These are phyloP conservation scores for Geococcyx californianus DNA, from an alignment of 2,113 vertebrate genomes.

Conservation along the genomic window DNA sequence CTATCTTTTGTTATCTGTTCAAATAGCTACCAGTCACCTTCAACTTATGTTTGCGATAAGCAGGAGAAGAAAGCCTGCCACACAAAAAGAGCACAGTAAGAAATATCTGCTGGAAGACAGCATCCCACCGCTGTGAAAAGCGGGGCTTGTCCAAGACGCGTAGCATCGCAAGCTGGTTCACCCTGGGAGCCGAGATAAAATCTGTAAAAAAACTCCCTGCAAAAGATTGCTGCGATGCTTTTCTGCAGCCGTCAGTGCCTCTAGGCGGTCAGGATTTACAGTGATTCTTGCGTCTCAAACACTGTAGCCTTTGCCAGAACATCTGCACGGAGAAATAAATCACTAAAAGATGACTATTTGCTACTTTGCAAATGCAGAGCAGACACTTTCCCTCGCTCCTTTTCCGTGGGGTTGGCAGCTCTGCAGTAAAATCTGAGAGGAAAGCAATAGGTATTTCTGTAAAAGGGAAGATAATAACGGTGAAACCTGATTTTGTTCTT, in stretches of 20 bases:
- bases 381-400: not conserved
- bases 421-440: not conserved
- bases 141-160: not conserved
- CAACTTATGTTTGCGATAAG: not conserved
- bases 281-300: not conserved
- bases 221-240: not conserved
- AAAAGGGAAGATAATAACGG: not conserved
- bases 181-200: not conserved
- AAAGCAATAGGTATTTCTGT: not conserved
- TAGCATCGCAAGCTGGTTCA: not conserved
- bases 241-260: not conserved
- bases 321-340: slow-evolving; percentile 2
- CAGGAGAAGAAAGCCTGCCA: not conserved
- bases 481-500: not conserved
- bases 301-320: not conserved
- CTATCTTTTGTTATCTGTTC: not conserved
- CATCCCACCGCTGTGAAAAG: not conserved
- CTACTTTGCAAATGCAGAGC: not conserved
- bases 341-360: not conserved
- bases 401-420: not conserved
- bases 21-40: not conserved
- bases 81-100: not conserved
- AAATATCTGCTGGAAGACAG: not conserved
- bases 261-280: not conserved
- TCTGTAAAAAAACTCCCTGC: not conserved